Evolutionary conservation across 2,888 invertebrate species (phyloP), one percentile per base, ranked within the genome.

Genomic region (Chromoteleia sp.): DNA sequence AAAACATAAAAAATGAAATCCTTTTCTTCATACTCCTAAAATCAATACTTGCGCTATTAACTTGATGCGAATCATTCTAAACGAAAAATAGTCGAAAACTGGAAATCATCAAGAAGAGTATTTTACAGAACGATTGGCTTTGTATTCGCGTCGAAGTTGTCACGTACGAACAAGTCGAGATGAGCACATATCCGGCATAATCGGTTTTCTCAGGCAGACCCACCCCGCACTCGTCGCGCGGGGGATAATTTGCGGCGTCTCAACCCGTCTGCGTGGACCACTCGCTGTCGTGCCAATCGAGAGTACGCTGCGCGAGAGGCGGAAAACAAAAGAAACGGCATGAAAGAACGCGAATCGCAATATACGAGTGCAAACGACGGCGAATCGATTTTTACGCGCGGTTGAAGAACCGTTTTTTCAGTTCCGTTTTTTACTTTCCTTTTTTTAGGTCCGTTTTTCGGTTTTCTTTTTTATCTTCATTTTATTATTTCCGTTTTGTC

Each of bases 191-290:
- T 75, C 83, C 85, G 84, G 85, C 77, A 86, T 87, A 87, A 88
- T 87, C 85, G 85, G 83, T 87, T 86, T 87, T 84, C 88, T 87
- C 87, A 84, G 87, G 82, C 86, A 86, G 86, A 87, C 84, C 86
- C 84, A 88, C 87, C 87, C 89, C 81, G 14, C 75, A 7, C 30
- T 29, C 33, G 29, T 41, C 25, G 45, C 25, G 70, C 82, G 84
- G 85, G 86, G 87, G 85, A 88, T 90, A 88, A 89, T 89, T 89
- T 87, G 88, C 84, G 86, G 87, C 85, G 84, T 87, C 85, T 87
- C 86, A 83, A 81, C 84, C 90, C 90, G 90, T 76, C 89, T 89
- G 89, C 90, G 90, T 88, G 89, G 87, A 88, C 89, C 89, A 88
- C 87, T 89, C 86, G 85, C 84, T 86, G 85, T 68, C 76, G 87